Percentiles rank a stretch among this genome's conserved stretches.
Conservation (phyloP, 2,797 vertebrate species). For the Anomalospiza imberbis region DNA sequence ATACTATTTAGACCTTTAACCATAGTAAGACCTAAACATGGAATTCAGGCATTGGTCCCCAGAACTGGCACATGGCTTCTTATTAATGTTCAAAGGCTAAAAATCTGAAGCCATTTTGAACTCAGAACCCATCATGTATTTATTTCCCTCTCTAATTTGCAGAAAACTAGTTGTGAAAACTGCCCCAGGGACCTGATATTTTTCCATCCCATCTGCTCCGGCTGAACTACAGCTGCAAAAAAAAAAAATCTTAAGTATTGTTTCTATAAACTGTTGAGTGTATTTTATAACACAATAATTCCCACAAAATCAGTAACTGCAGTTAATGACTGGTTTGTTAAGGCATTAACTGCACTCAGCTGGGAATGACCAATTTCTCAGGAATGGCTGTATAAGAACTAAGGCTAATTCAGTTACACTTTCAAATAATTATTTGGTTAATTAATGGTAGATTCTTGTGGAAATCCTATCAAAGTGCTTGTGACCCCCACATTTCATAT, state of each 20-base stretch:
- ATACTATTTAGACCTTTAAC: background rate
- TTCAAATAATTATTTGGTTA: conserved; percentile 74
- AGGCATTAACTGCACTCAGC: conserved; percentile 75
- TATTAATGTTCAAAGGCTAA: conserved; percentile 70
- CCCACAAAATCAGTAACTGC: conserved; percentile 77
- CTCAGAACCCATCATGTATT: conserved; percentile 64
- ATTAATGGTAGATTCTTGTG: conserved; percentile 74
- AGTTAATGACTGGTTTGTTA: conserved; percentile 79
- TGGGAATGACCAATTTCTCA: conserved; percentile 73
- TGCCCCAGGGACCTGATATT: conserved; percentile 59
- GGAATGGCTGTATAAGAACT: conserved; percentile 68
- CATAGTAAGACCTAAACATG: background rate
- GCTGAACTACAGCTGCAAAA: conserved; percentile 76
- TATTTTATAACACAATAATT: conserved; percentile 77
- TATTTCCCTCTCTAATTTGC: conserved; percentile 74
- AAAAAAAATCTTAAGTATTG: conserved; percentile 53
- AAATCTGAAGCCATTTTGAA: conserved; percentile 70
- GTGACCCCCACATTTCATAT: conserved; percentile 67
- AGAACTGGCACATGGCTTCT: conserved; percentile 32
- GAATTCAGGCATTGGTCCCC: background rate
- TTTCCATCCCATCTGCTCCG: conserved; percentile 71
- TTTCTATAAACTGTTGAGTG: conserved; percentile 75
- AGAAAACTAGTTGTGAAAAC: conserved; percentile 73
- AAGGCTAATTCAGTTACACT: conserved; percentile 74
- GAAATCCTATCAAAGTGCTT: conserved; percentile 73